These are phyloP conservation scores for Himantopus leucocephalus DNA, from an alignment of 2,113 vertebrate genomes.

Conservation along the genomic window DNA sequence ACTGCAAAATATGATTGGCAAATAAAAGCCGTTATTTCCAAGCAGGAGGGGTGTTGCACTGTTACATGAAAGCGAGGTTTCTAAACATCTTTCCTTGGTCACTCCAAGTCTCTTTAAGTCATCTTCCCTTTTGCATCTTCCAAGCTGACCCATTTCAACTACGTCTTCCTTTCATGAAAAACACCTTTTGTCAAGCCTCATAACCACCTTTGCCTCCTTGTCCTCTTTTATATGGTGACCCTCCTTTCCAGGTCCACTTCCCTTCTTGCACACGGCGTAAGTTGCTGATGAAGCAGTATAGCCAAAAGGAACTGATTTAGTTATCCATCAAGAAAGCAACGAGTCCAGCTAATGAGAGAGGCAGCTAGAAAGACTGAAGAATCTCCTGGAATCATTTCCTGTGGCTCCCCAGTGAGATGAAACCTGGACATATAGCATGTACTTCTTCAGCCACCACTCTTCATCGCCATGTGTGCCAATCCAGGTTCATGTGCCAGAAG, in stretches of 20 bases:
- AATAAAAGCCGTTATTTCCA: not conserved
- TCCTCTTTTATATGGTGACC: not conserved
- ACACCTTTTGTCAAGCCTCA: not conserved
- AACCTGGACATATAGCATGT: not conserved
- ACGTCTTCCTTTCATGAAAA: not conserved
- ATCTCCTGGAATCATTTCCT: not conserved
- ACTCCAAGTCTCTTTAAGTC: not conserved
- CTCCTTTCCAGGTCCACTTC: not conserved
- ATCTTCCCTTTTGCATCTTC: not conserved
- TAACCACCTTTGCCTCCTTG: not conserved
- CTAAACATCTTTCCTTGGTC: not conserved
- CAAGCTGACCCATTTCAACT: not conserved
- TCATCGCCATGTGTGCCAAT: not conserved
- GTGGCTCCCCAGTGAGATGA: not conserved
- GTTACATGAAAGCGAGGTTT: not conserved
- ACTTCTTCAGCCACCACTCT: not conserved
- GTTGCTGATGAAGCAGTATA: not conserved
- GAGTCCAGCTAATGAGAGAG: not conserved
- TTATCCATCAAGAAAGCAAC: not conserved
- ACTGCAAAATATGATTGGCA: not conserved
- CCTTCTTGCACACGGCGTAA: not conserved
- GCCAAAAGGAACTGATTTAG: not conserved
- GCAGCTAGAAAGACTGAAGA: not conserved
- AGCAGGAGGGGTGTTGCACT: not conserved
- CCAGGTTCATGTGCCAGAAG: not conserved